Evolutionary conservation across 1,140 invertebrate species (phyloP), one percentile per base, ranked within the genome.

Genomic region (Goniozus legneri): DNA sequence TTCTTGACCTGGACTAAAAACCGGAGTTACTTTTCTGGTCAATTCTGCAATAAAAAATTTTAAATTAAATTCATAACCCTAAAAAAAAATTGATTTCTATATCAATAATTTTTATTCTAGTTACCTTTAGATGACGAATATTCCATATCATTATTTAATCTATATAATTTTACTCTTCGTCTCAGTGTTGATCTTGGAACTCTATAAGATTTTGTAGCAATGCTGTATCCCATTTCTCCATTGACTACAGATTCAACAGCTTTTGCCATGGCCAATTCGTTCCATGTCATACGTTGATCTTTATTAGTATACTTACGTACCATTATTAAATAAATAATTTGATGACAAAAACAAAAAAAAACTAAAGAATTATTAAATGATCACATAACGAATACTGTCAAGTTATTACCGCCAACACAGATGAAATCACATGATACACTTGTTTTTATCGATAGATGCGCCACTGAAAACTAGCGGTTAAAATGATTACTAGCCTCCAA

Each of bases 171-270:
- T 21, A 56, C 56, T 32, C 53, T 41, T 35, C 54, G 52, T 54
- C 60, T 54, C 31, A 64, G 40, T 30, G 61, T 64, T 14, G 50
- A 52, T 50, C 51, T 46, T 10, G 58, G 61, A 21, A 64, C 61
- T 31, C 31, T 35, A 33, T 49, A 62, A 19, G 15, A 24, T 33
- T 32, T 35, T 7, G 59, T 42, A 10, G 61, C 59, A 39, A 42
- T 48, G 32, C 46, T 36, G 46, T 53, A 60, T 8, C 56, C 56
- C 53, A 62, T 50, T 42, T 50, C 36, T 39, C 42, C 42, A 48
- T 50, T 43, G 15, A 48, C 33, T 27, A 60, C 50, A n/a, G 48
- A 43, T 32, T 38, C 20, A 38, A 65, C 45, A 18, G 55, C 47
- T 45, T 44, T 36, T 41, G 21, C 37, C 52, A 65, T 63, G 20